phyloP scores from a whole-genome alignment of 2,888 invertebrate genomes.

The Prosapia bicincta region DNA sequence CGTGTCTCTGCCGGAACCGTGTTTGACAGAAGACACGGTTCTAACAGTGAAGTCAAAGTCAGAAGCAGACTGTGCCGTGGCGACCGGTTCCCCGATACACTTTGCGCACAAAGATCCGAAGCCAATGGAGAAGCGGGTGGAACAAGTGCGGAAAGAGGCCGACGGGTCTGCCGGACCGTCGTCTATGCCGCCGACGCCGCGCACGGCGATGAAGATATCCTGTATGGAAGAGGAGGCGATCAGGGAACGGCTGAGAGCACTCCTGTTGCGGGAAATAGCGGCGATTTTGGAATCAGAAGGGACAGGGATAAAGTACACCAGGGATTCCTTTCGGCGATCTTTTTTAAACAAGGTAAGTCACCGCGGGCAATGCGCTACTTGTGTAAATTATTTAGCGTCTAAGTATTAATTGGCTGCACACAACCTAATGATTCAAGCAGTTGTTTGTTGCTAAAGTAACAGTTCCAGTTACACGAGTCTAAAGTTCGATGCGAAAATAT shows the following conservation, averaged over 20 bases:
- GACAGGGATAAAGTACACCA: constrained; percentile 52
- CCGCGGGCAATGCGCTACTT: neutral
- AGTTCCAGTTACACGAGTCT: no score
- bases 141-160: constrained; percentile 11
- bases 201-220: constrained; percentile 48
- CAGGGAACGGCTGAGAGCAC: constrained; percentile 57
- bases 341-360: constrained; percentile 63
- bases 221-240: constrained; percentile 69
- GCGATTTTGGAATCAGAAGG: constrained; percentile 62
- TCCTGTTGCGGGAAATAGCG: constrained; percentile 61
- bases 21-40: neutral
- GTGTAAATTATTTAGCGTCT: neutral
- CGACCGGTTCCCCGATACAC: neutral
- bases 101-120: constrained; percentile 9
- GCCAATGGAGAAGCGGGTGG: constrained; percentile 4
- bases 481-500: no score
- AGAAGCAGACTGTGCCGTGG: neutral
- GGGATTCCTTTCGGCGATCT: constrained; percentile 60
- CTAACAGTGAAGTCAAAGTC: neutral
- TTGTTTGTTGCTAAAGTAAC: no score
- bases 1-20: neutral
- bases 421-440: no score
- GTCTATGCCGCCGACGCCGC: constrained; percentile 36
- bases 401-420: neutral
- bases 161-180: constrained; percentile 29